Evolutionary conservation across 1,140 invertebrate species (phyloP), one percentile per base, ranked within the genome.

Genomic region (Bombus difficillimus): DNA sequence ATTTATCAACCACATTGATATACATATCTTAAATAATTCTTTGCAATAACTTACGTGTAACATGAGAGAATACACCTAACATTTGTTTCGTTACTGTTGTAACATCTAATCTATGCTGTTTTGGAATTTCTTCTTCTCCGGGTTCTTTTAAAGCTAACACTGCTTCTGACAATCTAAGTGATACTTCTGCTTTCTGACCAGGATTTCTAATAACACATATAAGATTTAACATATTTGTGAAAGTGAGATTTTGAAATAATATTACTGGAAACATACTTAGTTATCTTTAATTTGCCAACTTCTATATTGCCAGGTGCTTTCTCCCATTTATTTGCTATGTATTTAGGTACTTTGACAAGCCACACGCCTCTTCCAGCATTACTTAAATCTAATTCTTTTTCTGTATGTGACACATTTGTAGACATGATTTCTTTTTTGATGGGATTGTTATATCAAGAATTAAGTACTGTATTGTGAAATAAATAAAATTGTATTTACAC

Each of bases 321-420:
- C 91, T 98, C 97, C 98, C 98, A 99, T 95, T 97, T 97, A 86
- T 97, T 98, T 5, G 98, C 97, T 88, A 99, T 97, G 95, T 99
- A 99, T 96, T 99, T 99, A 6, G 99, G 99, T 39, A 99, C 98
- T 96, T 99, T 99, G 0, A 99, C 98, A 18, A 99, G 96, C 98
- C 99, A 99, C 15, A 99, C 98, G 62, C 98, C 98, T 90, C 98
- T 96, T 15, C 96, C 97, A 47, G 98, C 97, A 93, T 98, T 98
- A n/a, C 97, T 97, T 39, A 98, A 96, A 96, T 99, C 98, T 86
- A 99, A 96, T 92, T 98, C 97, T 89, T 96, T 96, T 93, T 98
- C 97, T 68, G 96, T 95, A 86, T 97, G 96, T 41, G 95, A 93
- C n/a, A 69, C n/a, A 69, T 74, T 88, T 22, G 78, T 80, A 1